A percentile compares a stretch with the other conserved stretches of the same genome.
Conservation (phyloP, 2,888 invertebrate species). For the Antitype chi region DNA sequence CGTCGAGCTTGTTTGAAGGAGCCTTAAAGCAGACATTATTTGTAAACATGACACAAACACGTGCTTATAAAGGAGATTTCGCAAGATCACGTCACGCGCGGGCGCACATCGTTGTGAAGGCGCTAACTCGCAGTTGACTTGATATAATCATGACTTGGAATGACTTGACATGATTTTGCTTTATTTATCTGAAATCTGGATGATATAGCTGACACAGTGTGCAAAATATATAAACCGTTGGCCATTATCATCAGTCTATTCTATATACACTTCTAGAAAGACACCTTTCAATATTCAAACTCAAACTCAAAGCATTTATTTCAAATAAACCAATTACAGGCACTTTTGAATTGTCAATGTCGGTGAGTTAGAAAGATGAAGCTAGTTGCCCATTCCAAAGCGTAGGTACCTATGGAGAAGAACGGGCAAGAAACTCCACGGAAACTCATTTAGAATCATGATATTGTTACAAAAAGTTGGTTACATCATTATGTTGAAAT, state of each 20-base stretch:
- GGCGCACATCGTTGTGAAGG: neutral
- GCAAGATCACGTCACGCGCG: conserved; percentile 11
- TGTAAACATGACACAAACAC: conserved; percentile 33
- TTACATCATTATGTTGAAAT: too few relatives aligned
- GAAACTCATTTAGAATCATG: too few relatives aligned
- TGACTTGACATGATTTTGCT: conserved; percentile 1
- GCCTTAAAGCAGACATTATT: conserved; percentile 5
- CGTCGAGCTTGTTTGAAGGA: too few relatives aligned
- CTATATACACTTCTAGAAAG: neutral
- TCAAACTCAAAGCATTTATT: too few relatives aligned
- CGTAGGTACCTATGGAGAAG: too few relatives aligned
- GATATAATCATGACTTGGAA: neutral
- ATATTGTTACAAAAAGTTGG: too few relatives aligned
- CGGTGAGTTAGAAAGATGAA: too few relatives aligned
- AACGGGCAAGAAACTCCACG: too few relatives aligned
- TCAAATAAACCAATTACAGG: too few relatives aligned
- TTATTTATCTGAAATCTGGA: conserved; percentile 3
- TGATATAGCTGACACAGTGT: neutral
- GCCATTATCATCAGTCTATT: neutral
- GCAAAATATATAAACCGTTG: neutral
- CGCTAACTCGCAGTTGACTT: neutral
- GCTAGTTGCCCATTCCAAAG: too few relatives aligned
- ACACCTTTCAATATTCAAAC: too few relatives aligned
- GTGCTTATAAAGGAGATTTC: conserved; percentile 22
- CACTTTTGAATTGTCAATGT: too few relatives aligned